Conservation (phyloP, 2,888 invertebrate genomes). For the Serripes groenlandicus region DNA sequence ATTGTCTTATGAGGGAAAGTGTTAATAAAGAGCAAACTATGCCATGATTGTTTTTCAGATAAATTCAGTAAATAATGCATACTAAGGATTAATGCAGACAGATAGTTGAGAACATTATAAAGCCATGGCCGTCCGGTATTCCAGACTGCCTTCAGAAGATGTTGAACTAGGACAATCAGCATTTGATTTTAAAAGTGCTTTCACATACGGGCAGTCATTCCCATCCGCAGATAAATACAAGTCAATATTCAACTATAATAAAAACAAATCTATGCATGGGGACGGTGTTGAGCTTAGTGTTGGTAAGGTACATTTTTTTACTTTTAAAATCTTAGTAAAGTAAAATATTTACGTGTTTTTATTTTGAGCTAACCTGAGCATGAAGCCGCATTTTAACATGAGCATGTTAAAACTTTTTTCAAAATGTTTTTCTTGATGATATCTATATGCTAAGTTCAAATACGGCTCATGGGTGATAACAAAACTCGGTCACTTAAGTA, state of each 20-base stretch:
- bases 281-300: constrained; percentile 35
- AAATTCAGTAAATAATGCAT: too few species aligned
- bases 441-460: too few species aligned
- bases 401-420: neutral
- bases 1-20: too few species aligned
- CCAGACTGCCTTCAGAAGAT: constrained; percentile 70
- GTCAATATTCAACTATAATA: constrained; percentile 74
- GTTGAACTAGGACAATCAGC: constrained; percentile 56
- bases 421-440: too few species aligned
- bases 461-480: too few species aligned
- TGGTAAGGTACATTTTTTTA: constrained; percentile 40
- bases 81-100: too few species aligned
- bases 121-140: constrained; percentile 71
- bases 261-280: constrained; percentile 19
- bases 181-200: constrained; percentile 74
- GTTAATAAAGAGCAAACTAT: too few species aligned
- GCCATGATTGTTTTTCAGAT: too few species aligned
- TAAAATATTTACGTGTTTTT: neutral
- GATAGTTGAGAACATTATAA: too few species aligned
- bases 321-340: neutral
- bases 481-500: too few species aligned
- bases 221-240: constrained; percentile 61
- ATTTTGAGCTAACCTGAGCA: neutral
- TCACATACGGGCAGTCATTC: constrained; percentile 57
- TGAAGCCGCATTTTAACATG: neutral